phyloP scores from a whole-genome alignment of 1,140 invertebrate genomes.

The Lepeophtheirus salmonis region DNA sequence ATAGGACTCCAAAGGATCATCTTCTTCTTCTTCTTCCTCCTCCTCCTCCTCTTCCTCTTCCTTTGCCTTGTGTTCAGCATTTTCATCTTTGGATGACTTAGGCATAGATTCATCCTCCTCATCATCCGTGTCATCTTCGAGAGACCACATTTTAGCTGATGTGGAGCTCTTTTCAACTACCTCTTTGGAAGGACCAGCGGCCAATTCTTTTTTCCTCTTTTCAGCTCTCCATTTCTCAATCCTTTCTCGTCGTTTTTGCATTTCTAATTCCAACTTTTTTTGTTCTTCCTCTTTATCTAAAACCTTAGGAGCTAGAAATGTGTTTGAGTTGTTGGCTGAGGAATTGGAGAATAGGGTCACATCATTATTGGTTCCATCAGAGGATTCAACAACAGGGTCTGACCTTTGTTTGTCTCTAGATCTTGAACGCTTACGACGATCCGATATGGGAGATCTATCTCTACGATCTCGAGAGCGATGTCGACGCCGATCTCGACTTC shows the following conservation, averaged over 20 bases:
- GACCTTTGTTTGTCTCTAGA: conserved; percentile 26
- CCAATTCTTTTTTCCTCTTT: conserved; percentile 61
- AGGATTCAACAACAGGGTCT: conserved; percentile 29
- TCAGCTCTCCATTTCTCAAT: conserved; percentile 80
- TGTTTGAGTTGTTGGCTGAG: conserved; percentile 6
- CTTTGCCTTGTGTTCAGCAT: conserved; percentile 34
- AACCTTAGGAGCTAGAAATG: conserved; percentile 18
- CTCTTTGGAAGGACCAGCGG: conserved; percentile 28
- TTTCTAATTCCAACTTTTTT: conserved; percentile 72
- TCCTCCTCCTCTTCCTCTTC: conserved; percentile 36
- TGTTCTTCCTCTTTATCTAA: conserved; percentile 39
- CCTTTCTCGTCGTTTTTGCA: conserved; percentile 81
- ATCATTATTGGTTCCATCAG: conserved; percentile 23
- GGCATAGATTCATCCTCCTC: conserved; percentile 15
- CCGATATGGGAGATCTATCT: conserved; percentile 23
- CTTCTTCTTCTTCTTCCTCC: conserved; percentile 43
- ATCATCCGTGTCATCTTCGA: conserved; percentile 2
- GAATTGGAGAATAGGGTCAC: conserved; percentile 7
- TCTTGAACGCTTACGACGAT: conserved; percentile 23
- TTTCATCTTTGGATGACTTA: conserved; percentile 25
- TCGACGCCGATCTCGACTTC: conserved; percentile 27
- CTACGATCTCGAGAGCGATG: conserved; percentile 15
- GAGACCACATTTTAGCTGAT: conserved; percentile 4
- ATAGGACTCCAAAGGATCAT: conserved; percentile 88
- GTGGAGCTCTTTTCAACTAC: conserved; percentile 11